Conservation (phyloP, 2,797 vertebrate genomes). For the Cygnus olor region DNA sequence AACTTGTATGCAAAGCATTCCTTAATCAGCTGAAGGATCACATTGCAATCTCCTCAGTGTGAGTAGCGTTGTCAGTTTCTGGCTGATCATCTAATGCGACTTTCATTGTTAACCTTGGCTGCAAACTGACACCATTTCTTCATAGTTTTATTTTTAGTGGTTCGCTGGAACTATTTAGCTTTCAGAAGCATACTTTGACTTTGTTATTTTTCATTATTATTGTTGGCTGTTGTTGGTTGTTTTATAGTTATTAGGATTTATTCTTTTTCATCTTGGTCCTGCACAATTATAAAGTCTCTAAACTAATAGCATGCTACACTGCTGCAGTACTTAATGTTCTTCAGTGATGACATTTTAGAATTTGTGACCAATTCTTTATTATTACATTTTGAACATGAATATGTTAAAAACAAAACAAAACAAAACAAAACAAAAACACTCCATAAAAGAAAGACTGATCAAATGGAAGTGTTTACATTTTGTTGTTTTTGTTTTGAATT, state of each 20-base stretch:
- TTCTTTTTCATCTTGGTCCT: neutral
- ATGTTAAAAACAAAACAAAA: neutral
- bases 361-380: neutral
- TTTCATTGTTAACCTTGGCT: neutral
- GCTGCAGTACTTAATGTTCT: neutral
- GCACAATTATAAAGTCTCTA: neutral
- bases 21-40: slow-evolving; percentile 18
- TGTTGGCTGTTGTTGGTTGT: neutral
- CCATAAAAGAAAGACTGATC: neutral
- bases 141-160: neutral
- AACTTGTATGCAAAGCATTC: slow-evolving; percentile 19
- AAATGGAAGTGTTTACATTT: neutral
- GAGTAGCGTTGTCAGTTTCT: neutral
- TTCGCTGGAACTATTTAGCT: neutral
- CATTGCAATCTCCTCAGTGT: neutral
- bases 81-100: neutral
- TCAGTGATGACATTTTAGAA: neutral
- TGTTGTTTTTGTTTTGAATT: neutral
- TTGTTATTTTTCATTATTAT: neutral
- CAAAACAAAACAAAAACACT: neutral
- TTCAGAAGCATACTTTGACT: neutral
- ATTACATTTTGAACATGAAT: neutral
- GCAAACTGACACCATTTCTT: neutral
- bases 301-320: neutral
- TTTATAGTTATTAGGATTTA: neutral